Evolutionary conservation across 2,113 vertebrate genomes (phyloP).

Genomic region (Rattus rattus): DNA sequence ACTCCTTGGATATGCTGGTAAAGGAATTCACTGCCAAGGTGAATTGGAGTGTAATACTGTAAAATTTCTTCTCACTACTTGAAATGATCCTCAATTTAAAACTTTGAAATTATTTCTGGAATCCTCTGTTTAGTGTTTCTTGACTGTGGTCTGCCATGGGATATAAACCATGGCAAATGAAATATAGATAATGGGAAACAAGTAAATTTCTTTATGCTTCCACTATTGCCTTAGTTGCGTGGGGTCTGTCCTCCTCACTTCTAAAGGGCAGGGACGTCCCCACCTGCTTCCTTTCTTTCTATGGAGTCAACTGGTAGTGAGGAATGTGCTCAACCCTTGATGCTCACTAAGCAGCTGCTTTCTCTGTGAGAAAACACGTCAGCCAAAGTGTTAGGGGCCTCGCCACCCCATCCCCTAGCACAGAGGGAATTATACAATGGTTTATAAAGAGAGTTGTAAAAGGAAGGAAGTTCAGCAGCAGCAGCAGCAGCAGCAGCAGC

Average conservation of each 20-base stretch:
- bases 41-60: not conserved
- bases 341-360: not conserved
- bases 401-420: not conserved
- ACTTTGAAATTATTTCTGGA: not conserved
- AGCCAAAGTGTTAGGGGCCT: not conserved
- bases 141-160: not conserved
- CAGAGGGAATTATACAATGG: slow-evolving; percentile 50
- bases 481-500: too few relatives aligned
- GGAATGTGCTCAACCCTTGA: not conserved
- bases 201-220: slow-evolving; percentile 13
- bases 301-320: not conserved
- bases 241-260: not conserved
- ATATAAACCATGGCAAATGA: not conserved
- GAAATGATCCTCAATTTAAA: not conserved
- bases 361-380: not conserved
- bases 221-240: slow-evolving; percentile 7
- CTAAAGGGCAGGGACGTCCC: not conserved
- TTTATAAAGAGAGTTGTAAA: slow-evolving; percentile 50
- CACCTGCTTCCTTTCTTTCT: not conserved
- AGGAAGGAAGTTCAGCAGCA: too few relatives aligned
- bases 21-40: not conserved
- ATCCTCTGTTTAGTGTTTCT: not conserved
- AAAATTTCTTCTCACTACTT: not conserved
- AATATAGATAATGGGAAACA: not conserved
- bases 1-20: not conserved